Base-by-base conservation (phyloP, 2,888 invertebrate genomes). In the Pyralis farinalis region DNA sequence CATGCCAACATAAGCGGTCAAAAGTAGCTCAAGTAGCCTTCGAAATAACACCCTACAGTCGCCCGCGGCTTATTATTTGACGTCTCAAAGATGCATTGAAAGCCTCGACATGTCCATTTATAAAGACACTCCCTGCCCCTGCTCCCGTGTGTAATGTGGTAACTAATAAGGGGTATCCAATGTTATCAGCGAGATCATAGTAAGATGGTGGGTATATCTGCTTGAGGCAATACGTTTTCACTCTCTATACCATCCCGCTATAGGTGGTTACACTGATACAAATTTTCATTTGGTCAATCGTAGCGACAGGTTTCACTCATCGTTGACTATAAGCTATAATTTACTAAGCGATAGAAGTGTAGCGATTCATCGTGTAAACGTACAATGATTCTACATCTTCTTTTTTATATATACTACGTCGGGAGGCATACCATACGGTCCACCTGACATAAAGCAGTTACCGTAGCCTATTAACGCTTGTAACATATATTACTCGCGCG, bases 191-290 rank as follows among this genome's bases (percentile, higher is more conserved):
- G 50, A 49, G 66, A 52, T 70, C 73, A 63, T 49, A 28, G 43
- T 65, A 65, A 45, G 53, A 52, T 69, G 66, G 71, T 43, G 54
- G 55, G 42, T 54, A 58, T 45, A 61, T 63, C 63, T 55, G 60
- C 71, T 64, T 47, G 57, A 55, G 64, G 60, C 58, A 42, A 38
- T 47, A 47, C 45, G 75, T 71, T 86, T 86, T 86, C 85, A 85
- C 85, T 86, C 80, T 87, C 86, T 51, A 77, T 78, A 44, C 59
- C 55, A 82, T 85, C 71, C 74, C 76, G 78, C 75, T 78, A 77
- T 60, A 54, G 53, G 58, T 66, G 78, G 83, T 82, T 82, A 78
- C 62, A 47, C 59, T 70, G 77, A 76, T 80, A 82, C 73, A 78
- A 78, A 83, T 85, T 85, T 85, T 82, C 79, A 71, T 71, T 73